Conservation (phyloP, 2,888 invertebrate genomes). For the Diogma glabrata region DNA sequence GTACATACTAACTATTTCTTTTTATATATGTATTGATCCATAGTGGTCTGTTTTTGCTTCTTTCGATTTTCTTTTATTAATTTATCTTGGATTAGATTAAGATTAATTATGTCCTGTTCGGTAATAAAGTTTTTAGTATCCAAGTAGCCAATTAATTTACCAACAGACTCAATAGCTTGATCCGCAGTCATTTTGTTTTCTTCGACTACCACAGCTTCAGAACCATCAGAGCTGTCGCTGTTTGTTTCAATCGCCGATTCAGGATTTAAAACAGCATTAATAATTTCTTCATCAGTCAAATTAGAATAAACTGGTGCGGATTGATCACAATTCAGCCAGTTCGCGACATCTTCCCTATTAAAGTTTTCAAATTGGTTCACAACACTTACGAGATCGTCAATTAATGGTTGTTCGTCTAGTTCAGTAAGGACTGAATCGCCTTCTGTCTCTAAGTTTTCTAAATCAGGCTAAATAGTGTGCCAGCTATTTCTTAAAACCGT, state of each 20-base stretch:
- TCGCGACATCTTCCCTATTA: neutral
- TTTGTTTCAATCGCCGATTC: neutral
- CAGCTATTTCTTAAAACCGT: no score
- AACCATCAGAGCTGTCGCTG: neutral
- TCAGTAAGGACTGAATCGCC: no score
- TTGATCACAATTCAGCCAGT: neutral
- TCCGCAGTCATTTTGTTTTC: slow-evolving; percentile 1
- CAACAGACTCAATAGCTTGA: no score
- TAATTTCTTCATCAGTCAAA: neutral
- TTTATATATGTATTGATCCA: neutral
- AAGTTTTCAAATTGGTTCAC: neutral
- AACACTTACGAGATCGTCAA: neutral
- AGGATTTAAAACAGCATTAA: neutral
- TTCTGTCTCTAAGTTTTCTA: neutral
- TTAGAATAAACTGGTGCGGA: slow-evolving; percentile 2
- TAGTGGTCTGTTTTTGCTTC: no score
- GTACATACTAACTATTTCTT: neutral
- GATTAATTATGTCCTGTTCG: neutral
- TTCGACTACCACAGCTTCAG: neutral
- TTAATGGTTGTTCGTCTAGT: neutral
- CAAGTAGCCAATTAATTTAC: no score
- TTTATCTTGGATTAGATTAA: neutral
- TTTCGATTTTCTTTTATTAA: no score
- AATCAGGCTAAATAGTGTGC: neutral
- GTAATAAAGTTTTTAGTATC: no score